These are phyloP conservation scores for Leptatherina wallacei DNA, from an alignment of 2,797 vertebrate genomes.

Conservation along the genomic window DNA sequence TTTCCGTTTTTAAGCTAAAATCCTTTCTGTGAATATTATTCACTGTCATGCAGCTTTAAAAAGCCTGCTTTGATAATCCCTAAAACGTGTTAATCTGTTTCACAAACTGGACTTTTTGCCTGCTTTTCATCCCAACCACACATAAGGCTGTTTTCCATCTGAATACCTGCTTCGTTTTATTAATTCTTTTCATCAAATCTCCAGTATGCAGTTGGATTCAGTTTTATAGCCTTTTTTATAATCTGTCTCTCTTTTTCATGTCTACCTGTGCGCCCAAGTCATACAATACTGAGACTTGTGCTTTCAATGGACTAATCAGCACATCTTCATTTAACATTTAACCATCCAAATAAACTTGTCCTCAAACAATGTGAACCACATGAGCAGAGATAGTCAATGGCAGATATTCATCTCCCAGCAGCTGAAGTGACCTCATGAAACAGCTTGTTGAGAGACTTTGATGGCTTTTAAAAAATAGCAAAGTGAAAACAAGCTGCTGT, in stretches of 20 bases:
- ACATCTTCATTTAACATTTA: neutral
- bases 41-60: neutral
- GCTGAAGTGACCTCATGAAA: neutral
- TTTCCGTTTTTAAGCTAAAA: conserved; percentile 7
- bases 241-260: conserved; percentile 5
- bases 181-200: conserved; percentile 8
- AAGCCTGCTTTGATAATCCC: neutral
- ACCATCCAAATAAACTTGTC: neutral
- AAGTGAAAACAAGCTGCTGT: conserved; percentile 19
- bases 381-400: neutral
- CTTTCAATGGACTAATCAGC: neutral
- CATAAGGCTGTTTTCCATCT: conserved; percentile 4
- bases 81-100: neutral
- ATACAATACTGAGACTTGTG: neutral
- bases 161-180: conserved; percentile 10
- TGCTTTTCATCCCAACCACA: neutral
- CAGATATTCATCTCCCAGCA: conserved; percentile 5
- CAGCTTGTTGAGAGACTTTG: neutral
- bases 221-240: neutral
- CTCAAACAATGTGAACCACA: neutral
- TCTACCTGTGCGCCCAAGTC: neutral
- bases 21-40: conserved; percentile 1
- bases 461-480: conserved; percentile 4
- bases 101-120: neutral
- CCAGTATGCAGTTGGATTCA: neutral